phyloP scores from a whole-genome alignment of 2,113 vertebrate species.

The Barnardius zonarius region DNA sequence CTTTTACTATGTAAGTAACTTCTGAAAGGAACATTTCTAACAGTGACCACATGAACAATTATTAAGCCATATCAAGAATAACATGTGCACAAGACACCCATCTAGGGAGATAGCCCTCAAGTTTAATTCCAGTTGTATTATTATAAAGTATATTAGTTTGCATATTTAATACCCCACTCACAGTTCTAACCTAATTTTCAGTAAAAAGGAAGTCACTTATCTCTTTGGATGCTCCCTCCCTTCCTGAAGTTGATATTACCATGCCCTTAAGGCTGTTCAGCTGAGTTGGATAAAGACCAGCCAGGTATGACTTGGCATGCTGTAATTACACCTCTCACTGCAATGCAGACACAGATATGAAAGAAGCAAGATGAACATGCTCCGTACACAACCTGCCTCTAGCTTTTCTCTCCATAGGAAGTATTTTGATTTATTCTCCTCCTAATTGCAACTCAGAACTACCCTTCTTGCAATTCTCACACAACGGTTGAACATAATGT shows the following conservation, averaged over 20 bases:
- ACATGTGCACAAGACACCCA: fast-evolving
- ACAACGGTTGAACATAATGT: not conserved
- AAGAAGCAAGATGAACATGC: not conserved
- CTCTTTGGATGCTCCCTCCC: not conserved
- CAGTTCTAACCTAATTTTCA: not conserved
- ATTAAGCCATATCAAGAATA: not conserved
- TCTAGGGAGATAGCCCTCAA: not conserved
- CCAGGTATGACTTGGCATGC: not conserved
- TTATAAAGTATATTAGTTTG: not conserved
- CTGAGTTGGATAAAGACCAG: not conserved
- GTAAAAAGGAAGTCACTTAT: not conserved
- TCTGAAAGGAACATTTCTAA: not conserved
- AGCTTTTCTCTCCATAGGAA: not conserved
- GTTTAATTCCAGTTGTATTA: not conserved
- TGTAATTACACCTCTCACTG: not conserved
- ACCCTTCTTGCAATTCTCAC: not conserved
- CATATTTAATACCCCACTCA: not conserved
- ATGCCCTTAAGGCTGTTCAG: not conserved
- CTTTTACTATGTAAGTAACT: not conserved
- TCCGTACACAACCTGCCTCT: not conserved
- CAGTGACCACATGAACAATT: not conserved
- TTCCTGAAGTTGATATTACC: not conserved
- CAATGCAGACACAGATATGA: not conserved
- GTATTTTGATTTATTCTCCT: not conserved
- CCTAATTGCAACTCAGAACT: not conserved